Base-by-base conservation (phyloP, 1,140 invertebrate genomes). In the Anagrus nilaparvatae region DNA sequence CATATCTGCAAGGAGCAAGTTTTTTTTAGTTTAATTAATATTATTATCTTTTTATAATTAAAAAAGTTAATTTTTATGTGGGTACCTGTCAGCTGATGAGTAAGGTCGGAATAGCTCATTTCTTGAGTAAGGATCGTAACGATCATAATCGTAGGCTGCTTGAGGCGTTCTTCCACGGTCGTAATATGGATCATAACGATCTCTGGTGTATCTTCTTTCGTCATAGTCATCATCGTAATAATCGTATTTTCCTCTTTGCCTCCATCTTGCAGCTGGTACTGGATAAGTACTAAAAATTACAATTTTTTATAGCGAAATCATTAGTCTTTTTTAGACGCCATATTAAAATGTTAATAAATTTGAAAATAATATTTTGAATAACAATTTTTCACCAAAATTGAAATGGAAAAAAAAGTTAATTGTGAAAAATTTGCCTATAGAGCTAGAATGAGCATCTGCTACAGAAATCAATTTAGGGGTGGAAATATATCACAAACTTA, bases 141-240 rank as follows among this genome's bases (percentile, higher is more conserved):
- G 55, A 41, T 62, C 59, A 29, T 59, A 59, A 20, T 60, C 58
- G 25, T 59, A 54, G 8, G 41, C 13, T n/a, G n/a, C n/a, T 27
- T 35, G 27, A 16, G 45, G 44, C 29, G 40, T 36, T 42, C 51
- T 50, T 18, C 52, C 46, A 7, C 58, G 43, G 21, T 61, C 53
- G 27, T 56, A 58, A 43, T 55, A 53, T n/a, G 48, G 43, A 40
- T 61, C 56, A 36, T 61, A 60, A 37, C 58, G 55, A 31, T 59
- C 57, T 7, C 58, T 40, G n/a, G n/a, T n/a, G 31, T 60, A 56
- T 33, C 58, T 49, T n/a, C 56, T 54, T 44, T 61, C 56, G 1
- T 65, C 63, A 10, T 48, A 39, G 25, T 59, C 57, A 24, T 61
- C 59, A 7, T 65, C 56, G 40, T 65, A 63, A 10, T 56, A 59